Evolutionary conservation across 2,888 invertebrate genomes (phyloP).

Genomic region (Dione vanillae): DNA sequence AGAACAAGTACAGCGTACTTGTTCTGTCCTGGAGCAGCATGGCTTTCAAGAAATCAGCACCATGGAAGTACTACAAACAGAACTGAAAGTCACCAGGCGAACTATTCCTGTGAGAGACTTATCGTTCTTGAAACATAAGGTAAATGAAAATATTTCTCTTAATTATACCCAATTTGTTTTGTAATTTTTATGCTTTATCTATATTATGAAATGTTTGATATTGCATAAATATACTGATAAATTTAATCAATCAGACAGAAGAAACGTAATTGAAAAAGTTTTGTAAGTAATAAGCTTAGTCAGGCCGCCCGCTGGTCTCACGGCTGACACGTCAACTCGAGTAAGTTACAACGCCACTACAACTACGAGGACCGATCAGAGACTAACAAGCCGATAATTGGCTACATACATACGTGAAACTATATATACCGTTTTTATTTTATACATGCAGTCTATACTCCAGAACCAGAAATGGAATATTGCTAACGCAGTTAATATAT

Average conservation of each 20-base stretch:
- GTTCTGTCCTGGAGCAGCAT: conserved; percentile 86
- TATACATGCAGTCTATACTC: background rate
- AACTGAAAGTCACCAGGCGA: conserved; percentile 88
- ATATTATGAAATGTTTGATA: too few species aligned
- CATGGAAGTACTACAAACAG: conserved; percentile 93
- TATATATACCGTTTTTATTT: background rate
- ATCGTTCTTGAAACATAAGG: conserved; percentile 87
- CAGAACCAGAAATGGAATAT: conserved; percentile 1
- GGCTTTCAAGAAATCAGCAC: conserved; percentile 95
- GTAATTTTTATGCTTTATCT: too few species aligned
- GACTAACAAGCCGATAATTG: conserved; percentile 76
- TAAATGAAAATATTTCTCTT: conserved; percentile 54
- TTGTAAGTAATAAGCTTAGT: conserved; percentile 38
- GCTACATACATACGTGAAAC: conserved; percentile 59
- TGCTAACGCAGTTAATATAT: background rate
- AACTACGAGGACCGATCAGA: conserved; percentile 65
- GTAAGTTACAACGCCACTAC: conserved; percentile 61
- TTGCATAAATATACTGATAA: background rate
- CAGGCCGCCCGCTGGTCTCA: conserved; percentile 50
- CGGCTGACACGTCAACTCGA: conserved; percentile 56
- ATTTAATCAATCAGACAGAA: background rate
- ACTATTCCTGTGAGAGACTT: conserved; percentile 87
- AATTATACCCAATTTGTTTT: too few species aligned
- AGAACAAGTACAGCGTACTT: conserved; percentile 98
- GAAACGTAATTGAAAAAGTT: conserved; percentile 10